phyloP scores from a whole-genome alignment of 2,113 vertebrate genomes.

The Hemichromis elongatus region DNA sequence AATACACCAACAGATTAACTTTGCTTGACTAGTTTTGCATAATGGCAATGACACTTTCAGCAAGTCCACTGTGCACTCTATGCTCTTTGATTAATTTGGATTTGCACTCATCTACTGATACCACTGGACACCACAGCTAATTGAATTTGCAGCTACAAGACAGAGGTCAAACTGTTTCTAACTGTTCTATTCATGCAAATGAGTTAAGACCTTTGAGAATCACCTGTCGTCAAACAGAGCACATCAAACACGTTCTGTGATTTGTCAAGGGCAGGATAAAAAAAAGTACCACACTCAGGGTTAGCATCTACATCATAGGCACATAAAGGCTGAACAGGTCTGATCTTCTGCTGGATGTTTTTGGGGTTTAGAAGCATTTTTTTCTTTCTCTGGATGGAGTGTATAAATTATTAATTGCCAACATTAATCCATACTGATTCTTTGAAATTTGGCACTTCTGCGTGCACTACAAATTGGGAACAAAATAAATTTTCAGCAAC shows the following conservation, averaged over 20 bases:
- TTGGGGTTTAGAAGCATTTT: not conserved
- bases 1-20: not conserved
- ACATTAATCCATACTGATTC: not conserved
- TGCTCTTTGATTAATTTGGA: not conserved
- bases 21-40: not conserved
- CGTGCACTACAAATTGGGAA: not conserved
- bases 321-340: not conserved
- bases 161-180: constrained; percentile 20
- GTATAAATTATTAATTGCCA: not conserved
- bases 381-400: not conserved
- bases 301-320: not conserved
- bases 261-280: not conserved
- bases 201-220: not conserved
- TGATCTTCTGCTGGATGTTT: not conserved
- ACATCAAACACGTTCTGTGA: not conserved
- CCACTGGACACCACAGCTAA: not conserved
- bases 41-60: not conserved
- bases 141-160: constrained; percentile 1
- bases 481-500: not conserved
- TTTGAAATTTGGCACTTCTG: not conserved
- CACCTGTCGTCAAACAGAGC: not conserved
- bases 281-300: not conserved
- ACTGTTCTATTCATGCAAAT: constrained; percentile 2
- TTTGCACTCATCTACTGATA: not conserved
- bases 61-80: not conserved